phyloP scores from a whole-genome alignment of 1,140 invertebrate species.

The Drosophila gunungcola region DNA sequence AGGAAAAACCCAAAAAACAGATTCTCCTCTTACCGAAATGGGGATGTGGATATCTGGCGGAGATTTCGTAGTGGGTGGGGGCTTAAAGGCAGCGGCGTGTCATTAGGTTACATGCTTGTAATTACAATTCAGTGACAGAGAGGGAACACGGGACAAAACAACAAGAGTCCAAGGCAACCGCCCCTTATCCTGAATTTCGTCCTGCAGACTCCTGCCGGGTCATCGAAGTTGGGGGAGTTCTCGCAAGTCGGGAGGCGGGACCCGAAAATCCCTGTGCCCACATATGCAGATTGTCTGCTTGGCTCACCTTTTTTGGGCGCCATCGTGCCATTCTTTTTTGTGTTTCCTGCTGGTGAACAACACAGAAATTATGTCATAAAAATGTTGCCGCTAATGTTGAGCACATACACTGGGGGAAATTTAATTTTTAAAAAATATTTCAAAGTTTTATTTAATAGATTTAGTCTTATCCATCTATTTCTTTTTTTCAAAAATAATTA shows the following conservation, averaged over 20 bases:
- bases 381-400: constrained; percentile 70
- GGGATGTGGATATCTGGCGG: constrained; percentile 2
- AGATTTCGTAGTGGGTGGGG: neutral
- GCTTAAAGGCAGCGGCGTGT: constrained; percentile 36
- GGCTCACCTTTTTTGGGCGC: constrained; percentile 16
- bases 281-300: constrained; percentile 63
- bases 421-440: neutral
- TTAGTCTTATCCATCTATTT: too few species aligned
- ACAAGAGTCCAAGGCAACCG: constrained; percentile 20
- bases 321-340: constrained; percentile 11
- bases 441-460: too few species aligned
- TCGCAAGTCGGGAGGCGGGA: neutral
- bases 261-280: constrained; percentile 19
- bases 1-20: constrained; percentile 24
- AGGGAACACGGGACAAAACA: constrained; percentile 1
- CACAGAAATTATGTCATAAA: constrained; percentile 76
- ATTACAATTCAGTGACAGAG: constrained; percentile 73
- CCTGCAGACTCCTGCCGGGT: constrained; percentile 42
- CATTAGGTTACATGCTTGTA: constrained; percentile 77
- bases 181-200: constrained; percentile 1
- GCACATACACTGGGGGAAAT: constrained; percentile 10
- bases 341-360: constrained; percentile 34
- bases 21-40: constrained; percentile 12
- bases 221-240: constrained; percentile 46
- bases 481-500: too few species aligned